These are phyloP conservation scores for Hoplostethus atlanticus DNA, from an alignment of 2,797 vertebrate species.

Conservation along the genomic window DNA sequence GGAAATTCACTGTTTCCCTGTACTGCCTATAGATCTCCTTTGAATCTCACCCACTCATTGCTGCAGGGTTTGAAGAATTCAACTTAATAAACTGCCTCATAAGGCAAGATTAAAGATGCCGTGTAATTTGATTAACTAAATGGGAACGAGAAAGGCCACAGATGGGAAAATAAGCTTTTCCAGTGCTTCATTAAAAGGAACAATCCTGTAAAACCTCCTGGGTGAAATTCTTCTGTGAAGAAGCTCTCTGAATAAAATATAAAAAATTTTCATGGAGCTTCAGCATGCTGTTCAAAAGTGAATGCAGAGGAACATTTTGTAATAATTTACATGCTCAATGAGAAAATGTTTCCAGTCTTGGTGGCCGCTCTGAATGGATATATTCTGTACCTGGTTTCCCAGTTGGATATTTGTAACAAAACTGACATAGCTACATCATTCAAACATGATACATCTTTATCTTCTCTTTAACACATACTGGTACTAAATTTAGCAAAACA, in stretches of 20 bases:
- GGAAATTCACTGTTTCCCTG: constrained; percentile 57
- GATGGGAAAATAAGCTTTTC: constrained; percentile 86
- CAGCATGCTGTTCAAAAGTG: constrained; percentile 57
- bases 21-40: constrained; percentile 68
- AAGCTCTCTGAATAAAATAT: constrained; percentile 42
- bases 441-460: constrained; percentile 44
- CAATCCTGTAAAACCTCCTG: constrained; percentile 80
- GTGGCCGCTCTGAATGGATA: constrained; percentile 48
- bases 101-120: constrained; percentile 83
- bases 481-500: constrained; percentile 49
- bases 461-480: neutral
- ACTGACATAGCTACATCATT: constrained; percentile 48
- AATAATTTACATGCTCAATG: constrained; percentile 68
- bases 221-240: constrained; percentile 70
- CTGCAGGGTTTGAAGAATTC: constrained; percentile 79
- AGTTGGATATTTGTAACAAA: constrained; percentile 46
- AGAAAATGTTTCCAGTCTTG: constrained; percentile 51
- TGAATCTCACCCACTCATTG: constrained; percentile 79
- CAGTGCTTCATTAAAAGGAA: constrained; percentile 83
- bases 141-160: constrained; percentile 77
- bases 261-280: constrained; percentile 51
- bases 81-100: constrained; percentile 83
- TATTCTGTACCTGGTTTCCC: constrained; percentile 62
- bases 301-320: constrained; percentile 58
- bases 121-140: constrained; percentile 84